Conservation (phyloP, 2,888 invertebrate species). For the Seladonia tumulorum region DNA sequence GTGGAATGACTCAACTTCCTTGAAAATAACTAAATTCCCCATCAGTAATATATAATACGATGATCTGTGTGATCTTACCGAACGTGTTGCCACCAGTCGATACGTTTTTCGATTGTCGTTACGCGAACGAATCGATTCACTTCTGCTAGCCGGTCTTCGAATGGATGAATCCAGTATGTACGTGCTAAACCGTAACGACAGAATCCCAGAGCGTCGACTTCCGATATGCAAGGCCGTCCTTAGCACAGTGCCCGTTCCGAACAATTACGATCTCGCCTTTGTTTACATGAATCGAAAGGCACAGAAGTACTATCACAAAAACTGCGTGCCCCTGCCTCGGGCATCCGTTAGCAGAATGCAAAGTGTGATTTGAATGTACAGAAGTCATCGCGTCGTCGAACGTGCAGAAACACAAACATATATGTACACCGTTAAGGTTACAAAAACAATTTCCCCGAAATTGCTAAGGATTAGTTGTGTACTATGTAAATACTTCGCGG, state of each 20-base stretch:
- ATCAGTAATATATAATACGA: background rate
- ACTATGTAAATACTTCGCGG: background rate
- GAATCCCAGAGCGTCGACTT: background rate
- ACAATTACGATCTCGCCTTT: slow-evolving; percentile 45
- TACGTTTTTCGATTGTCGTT: background rate
- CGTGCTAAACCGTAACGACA: background rate
- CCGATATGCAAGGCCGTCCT: slow-evolving; percentile 38
- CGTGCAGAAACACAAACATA: slow-evolving; percentile 66
- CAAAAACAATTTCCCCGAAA: slow-evolving; percentile 41
- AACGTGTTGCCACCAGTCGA: background rate
- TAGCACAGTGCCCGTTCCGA: slow-evolving; percentile 20
- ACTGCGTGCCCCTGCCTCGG: slow-evolving; percentile 39
- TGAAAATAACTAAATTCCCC: background rate
- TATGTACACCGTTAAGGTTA: slow-evolving; percentile 47
- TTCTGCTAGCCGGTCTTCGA: background rate
- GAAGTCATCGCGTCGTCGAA: slow-evolving; percentile 55
- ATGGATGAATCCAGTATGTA: background rate
- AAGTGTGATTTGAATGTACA: slow-evolving; percentile 59
- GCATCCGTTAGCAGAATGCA: slow-evolving; percentile 61
- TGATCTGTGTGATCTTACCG: slow-evolving; percentile 10
- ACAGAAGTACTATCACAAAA: slow-evolving; percentile 51
- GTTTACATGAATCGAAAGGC: slow-evolving; percentile 62
- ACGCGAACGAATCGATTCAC: background rate
- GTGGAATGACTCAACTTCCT: background rate
- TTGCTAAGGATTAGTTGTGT: slow-evolving; percentile 22